Evolutionary conservation across 2,113 vertebrate species (phyloP).

Genomic region (Loxodonta africana): DNA sequence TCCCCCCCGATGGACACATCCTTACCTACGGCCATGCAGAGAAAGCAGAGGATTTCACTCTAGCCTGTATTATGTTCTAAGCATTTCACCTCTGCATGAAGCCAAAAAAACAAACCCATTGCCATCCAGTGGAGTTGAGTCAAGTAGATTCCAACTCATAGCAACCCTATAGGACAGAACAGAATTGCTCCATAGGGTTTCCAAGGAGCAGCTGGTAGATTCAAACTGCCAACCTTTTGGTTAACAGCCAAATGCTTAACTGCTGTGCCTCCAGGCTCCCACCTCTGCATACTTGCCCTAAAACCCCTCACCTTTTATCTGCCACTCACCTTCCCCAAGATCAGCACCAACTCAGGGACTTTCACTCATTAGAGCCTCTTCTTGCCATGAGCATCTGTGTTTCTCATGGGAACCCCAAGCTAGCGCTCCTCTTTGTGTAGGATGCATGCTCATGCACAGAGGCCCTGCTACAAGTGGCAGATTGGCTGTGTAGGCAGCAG

Average conservation of each 20-base stretch:
- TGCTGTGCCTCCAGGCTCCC: too few species aligned
- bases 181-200: too few species aligned
- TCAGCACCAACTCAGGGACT: neutral
- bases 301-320: neutral
- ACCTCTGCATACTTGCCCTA: neutral
- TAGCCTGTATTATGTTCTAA: accelerated
- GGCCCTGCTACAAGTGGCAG: neutral
- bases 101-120: too few species aligned
- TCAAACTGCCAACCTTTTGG: too few species aligned
- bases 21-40: neutral
- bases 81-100: neutral
- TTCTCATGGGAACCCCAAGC: neutral
- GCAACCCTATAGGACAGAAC: too few species aligned
- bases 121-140: too few species aligned
- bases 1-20: neutral
- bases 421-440: too few species aligned
- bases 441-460: neutral
- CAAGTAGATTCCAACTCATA: too few species aligned
- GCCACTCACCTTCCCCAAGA: neutral
- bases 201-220: too few species aligned
- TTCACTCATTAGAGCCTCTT: neutral
- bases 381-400: neutral
- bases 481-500: neutral
- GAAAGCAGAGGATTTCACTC: neutral
- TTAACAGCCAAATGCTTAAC: too few species aligned